phyloP scores from a whole-genome alignment of 2,888 invertebrate genomes.

The Cryptops parisi region DNA sequence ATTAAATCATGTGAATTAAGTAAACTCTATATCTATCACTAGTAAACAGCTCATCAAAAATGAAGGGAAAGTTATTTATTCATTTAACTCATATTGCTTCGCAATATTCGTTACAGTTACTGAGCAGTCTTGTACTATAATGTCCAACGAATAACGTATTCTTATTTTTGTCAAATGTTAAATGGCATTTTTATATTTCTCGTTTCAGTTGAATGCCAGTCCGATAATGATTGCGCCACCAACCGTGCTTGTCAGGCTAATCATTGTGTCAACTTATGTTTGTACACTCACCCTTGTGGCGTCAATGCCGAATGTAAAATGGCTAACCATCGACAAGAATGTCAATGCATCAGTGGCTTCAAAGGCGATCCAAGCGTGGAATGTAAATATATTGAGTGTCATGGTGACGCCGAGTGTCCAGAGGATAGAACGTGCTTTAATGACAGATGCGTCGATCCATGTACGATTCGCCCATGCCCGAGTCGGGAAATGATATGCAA shows the following conservation, averaged over 20 bases:
- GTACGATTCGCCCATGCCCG: constrained; percentile 29
- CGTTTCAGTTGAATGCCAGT: constrained; percentile 59
- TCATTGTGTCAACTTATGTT: constrained; percentile 66
- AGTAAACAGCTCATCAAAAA: no score
- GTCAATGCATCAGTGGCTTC: constrained; percentile 69
- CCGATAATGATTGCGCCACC: constrained; percentile 68
- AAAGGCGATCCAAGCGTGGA: constrained; percentile 17
- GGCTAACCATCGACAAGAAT: constrained; percentile 56
- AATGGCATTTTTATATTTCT: no score
- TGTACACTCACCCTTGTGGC: constrained; percentile 23
- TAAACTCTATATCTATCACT: no score
- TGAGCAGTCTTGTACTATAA: no score
- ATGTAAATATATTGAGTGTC: constrained; percentile 17
- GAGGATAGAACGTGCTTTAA: constrained; percentile 61
- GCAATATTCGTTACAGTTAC: no score
- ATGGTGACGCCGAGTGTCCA: constrained; percentile 29
- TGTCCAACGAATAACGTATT: no score
- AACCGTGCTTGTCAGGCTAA: constrained; percentile 64
- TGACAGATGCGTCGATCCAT: constrained; percentile 60
- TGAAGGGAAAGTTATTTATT: no score
- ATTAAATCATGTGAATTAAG: no score
- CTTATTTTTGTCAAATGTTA: no score
- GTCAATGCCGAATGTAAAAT: constrained; percentile 36
- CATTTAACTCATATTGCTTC: no score
- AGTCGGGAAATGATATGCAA: constrained; percentile 27